Percentiles rank a stretch among this genome's conserved stretches.
phyloP scores from a whole-genome alignment of 1,140 invertebrate species.

The Meteorus sp. region DNA sequence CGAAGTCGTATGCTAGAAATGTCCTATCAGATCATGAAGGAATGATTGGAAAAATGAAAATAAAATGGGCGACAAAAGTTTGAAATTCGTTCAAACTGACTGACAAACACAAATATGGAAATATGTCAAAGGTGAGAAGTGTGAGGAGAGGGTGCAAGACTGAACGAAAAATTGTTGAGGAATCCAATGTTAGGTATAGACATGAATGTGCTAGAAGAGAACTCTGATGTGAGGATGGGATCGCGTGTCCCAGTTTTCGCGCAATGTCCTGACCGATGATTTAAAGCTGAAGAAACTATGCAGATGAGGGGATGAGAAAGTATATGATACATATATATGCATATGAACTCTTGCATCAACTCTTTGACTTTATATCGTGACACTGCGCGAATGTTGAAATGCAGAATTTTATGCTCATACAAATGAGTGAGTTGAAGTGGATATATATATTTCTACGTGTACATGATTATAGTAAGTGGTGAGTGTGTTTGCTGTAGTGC shows the following conservation, averaged over 20 bases:
- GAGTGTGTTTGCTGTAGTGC: too few species aligned
- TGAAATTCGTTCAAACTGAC: too few species aligned
- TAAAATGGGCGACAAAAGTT: neutral
- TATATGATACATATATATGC: too few species aligned
- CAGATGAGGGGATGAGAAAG: slow-evolving; percentile 17
- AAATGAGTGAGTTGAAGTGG: too few species aligned
- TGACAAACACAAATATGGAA: neutral
- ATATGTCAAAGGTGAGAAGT: neutral
- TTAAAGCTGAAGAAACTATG: slow-evolving; percentile 28
- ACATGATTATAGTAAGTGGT: too few species aligned
- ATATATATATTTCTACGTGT: too few species aligned
- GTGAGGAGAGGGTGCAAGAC: too few species aligned
- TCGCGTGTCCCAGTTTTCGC: slow-evolving; percentile 28
- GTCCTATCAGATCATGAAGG: neutral
- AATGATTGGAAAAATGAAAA: neutral
- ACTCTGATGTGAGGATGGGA: slow-evolving; percentile 16
- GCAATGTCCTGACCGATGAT: slow-evolving; percentile 27
- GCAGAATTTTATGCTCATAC: too few species aligned
- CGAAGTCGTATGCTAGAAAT: neutral
- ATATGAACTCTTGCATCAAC: too few species aligned
- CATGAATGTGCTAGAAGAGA: slow-evolving; percentile 7
- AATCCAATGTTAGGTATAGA: slow-evolving; percentile 19
- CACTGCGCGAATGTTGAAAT: too few species aligned
- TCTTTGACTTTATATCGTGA: too few species aligned
- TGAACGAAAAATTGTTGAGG: slow-evolving; percentile 9